Base-by-base conservation (phyloP, 2,797 vertebrate species). In the Falco berigora region DNA sequence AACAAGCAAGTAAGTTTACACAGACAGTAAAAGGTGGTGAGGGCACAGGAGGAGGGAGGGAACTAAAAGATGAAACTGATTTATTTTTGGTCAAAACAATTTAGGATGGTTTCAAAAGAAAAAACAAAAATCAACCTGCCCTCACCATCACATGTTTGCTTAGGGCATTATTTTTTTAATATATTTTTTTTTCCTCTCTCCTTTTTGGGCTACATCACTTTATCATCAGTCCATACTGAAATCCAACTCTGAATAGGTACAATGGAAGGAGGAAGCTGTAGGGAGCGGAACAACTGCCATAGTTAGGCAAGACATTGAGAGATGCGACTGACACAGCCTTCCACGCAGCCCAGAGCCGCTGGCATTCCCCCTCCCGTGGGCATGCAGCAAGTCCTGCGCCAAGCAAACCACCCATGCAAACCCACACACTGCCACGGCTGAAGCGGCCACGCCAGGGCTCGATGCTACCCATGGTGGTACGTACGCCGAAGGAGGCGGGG, bases 341-440 rank as follows among this genome's bases (percentile, higher is more conserved):
- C 94, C 71, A 81, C 47, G 10, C 94, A 96, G 97, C 96, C 92
- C 18, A 0, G 90, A 94, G 97, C 92, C 74, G 30, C 50, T 1
- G 30, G 96, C 97, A 96, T 91, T 97, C 97, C 96, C 36, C 82
- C 92, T 91, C 64, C 83, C 86, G 2, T 42, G 72, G 74, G 71
- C 98, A 98, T 98, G 98, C 98, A 98, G 97, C 97, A 95, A 94
- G 49, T 93, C 95, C 97, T 98, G 97, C 18, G 84, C 96, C 98
- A 98, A 98, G 97, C 98, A 97, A 97, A 93, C 96, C 96, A 80
- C 97, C 97, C 98, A 98, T 98, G 98, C 98, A 98, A 79, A 96
- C 96, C 98, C 93, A 95, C 97, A 98, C 97, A 97, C 94, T 97
- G 97, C 97, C 97, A 97, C 12, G 32, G 97, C 97, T 85, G 77